Evolutionary conservation across 2,113 vertebrate species (phyloP), one percentile per base, ranked within the genome.

Genomic region (Coracopsis vasa): DNA sequence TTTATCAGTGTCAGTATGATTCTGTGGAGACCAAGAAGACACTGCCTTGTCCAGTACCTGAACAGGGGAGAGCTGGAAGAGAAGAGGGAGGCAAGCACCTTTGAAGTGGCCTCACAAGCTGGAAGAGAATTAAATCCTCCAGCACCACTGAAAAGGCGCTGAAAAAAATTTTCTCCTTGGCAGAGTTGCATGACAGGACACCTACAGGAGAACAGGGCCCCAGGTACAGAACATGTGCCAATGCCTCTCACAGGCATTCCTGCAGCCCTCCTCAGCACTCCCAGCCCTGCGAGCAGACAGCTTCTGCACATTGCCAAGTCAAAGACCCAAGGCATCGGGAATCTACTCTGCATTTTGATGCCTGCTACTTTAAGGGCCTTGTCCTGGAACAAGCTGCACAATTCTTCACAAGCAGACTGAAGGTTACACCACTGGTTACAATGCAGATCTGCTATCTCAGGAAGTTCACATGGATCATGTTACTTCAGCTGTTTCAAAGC

Each of bases 401-500:
- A 39, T 67, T 94, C 82, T 60, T 39, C 37, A 13, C 0, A 1
- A 88, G 67, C 39, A 54, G 50, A 66, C 42, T 56, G n/a, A 65
- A 44, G 7, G 1, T 65, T 44, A 65, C 25, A 3, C 33, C 10
- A 1, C 29, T 79, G 29, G 44, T 67, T 61, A 96, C 90, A 90
- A 70, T 73, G 82, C 67, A n/a, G 15, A 64, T 50, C 47, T 70
- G 42, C 86, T n/a, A 8, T 10, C 77, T 50, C 44, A 7, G 14
- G 93, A 95, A 96, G 88, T 78, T 86, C 90, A 86, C 1, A 2
- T 2, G 44, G 73, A 54, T 96, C 61, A 1, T 1, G 16, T 94
- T 93, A 88, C 92, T 58, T 84, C 88, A 94, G 94, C 80, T 92
- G 78, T 81, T 69, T 15, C 41, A 23, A 64, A 84, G 69, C 60